Base-by-base conservation (phyloP, 2,797 vertebrate genomes). In the Hydrocynus forskahlii region DNA sequence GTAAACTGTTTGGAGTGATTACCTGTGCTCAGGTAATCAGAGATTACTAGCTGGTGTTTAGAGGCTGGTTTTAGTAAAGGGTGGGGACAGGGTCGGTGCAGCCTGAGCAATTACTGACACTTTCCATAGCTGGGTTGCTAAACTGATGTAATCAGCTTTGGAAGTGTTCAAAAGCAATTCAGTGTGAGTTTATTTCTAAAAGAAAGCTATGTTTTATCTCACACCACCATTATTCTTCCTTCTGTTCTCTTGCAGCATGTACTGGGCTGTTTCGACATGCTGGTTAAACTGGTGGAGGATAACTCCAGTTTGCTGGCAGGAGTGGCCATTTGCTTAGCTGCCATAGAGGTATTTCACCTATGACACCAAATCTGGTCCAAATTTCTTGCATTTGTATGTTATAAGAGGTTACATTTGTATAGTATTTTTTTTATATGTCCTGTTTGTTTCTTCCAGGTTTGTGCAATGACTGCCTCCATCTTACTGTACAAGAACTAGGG, bases 321-420 rank as follows among this genome's bases (percentile, higher is more conserved):
- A 35, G 62, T 64, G 62, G 62, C 62, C 29, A 64, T 64, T 64
- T 35, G 62, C 29, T 35, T 64, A 14, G 62, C 29, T 16, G 62
- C 62, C 5, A 38, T 64, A 16, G 62, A 64, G 62, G 62, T 64
- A 64, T 35, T 17, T 64, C 23, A 29, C 25, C 60, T 14, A 10
- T 5, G 25, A 16, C 23, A 63, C 60, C 10, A 7, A 25, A 16
- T 7, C 19, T n/a, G 55, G n/a, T 8, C 17, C n/a, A 8, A 21
- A n/a, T 57, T 17, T n/a, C n/a, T 16, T n/a, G 17, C 1, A 1
- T 21, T 10, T 62, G 10, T 2, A 25, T 62, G 19, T 62, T n/a
- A n/a, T n/a, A n/a, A n/a, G n/a, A n/a, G n/a, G n/a, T n/a, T n/a
- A n/a, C n/a, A n/a, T n/a, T n/a, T n/a, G n/a, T n/a, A n/a, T n/a